Evolutionary conservation across 1,140 invertebrate genomes (phyloP), one percentile per base, ranked within the genome.

Genomic region (Tribolium madens): DNA sequence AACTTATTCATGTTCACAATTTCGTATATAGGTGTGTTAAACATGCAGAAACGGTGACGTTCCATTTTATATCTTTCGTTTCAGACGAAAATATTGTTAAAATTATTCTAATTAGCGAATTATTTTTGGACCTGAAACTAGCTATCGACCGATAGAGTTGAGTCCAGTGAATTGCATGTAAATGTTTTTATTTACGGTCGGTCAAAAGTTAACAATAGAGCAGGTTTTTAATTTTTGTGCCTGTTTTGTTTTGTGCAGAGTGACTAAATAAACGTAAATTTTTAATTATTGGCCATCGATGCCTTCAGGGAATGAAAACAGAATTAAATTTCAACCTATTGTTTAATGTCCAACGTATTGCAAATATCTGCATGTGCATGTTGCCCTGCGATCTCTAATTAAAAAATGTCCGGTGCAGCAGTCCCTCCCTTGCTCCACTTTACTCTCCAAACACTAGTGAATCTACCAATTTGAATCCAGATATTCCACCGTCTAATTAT

Each of bases 211-310:
- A 80, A 82, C 81, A 80, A 81, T 78, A 78, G 77, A 78, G 69
- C 76, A 81, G 78, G 78, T 81, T 81, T 80, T 82, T 79, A 79
- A 81, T 82, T 82, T 80, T 79, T 81, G 81, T 79, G 69, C 70
- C 46, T 71, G 70, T 76, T 76, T 73, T 79, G 73, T 78, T 60
- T 69, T 36, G 69, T 64, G 70, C 31, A 76, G 64, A 69, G 76
- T 80, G 80, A 78, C 81, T 81, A 80, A 83, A 83, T 80, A 81
- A 83, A 83, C 81, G 81, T 83, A 78, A 80, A 83, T 83, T 83
- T 83, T 83, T 83, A 81, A 83, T 83, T 80, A 83, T 81, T 78
- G 79, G 71, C 78, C 78, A 80, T 80, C 79, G 81, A 83, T 83
- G 80, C 80, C 81, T 83, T 81, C 73, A 69, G 81, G 76, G 71